These are phyloP conservation scores for Brenthis daphne DNA, from an alignment of 2,888 invertebrate genomes.

Conservation along the genomic window DNA sequence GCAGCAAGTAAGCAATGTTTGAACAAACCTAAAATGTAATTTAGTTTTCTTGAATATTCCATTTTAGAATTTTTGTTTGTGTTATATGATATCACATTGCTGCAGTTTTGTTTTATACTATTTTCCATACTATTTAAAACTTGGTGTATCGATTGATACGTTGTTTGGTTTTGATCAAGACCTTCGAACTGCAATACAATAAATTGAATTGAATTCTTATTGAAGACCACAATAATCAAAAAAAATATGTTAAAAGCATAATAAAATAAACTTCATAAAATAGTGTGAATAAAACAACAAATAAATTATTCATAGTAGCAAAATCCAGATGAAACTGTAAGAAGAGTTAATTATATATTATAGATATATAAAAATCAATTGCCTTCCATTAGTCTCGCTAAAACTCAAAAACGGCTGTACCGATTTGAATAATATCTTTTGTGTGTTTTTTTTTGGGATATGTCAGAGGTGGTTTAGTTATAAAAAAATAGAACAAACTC, in stretches of 20 bases:
- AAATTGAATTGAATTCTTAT: too few relatives aligned
- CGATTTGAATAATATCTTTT: too few relatives aligned
- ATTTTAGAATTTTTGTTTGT: conserved; percentile 2
- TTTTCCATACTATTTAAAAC: conserved; percentile 4
- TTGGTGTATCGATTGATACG: not conserved
- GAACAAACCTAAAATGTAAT: not conserved
- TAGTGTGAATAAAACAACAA: not conserved
- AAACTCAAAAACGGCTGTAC: too few relatives aligned
- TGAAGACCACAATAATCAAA: not conserved
- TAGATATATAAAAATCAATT: too few relatives aligned
- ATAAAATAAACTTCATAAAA: too few relatives aligned
- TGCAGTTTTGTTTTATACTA: conserved; percentile 5
- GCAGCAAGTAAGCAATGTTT: not conserved
- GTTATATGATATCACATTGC: conserved; percentile 1
- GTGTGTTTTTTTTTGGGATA: too few relatives aligned
- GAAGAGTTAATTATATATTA: too few relatives aligned
- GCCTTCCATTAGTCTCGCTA: too few relatives aligned
- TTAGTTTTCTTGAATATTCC: not conserved
- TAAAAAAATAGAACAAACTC: too few relatives aligned
- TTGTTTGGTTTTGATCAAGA: not conserved
- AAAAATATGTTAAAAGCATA: too few relatives aligned
- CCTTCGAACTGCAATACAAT: not conserved
- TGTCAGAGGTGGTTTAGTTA: too few relatives aligned
- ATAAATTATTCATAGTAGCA: not conserved
- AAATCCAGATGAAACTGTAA: too few relatives aligned